These are phyloP conservation scores for Cephus nigrinus DNA, from an alignment of 2,888 invertebrate genomes.

Conservation along the genomic window DNA sequence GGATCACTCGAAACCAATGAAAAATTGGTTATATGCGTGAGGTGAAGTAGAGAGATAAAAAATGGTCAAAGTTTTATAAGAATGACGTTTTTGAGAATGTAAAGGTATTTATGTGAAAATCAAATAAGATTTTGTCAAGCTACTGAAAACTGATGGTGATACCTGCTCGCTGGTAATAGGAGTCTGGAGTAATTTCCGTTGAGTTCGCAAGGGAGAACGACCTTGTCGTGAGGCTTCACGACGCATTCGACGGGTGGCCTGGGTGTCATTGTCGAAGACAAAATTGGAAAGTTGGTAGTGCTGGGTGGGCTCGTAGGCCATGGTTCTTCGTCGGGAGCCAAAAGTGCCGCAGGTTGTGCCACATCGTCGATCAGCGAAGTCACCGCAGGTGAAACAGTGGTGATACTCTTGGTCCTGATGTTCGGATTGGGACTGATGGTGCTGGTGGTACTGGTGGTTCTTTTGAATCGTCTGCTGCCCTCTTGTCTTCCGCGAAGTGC, in stretches of 20 bases:
- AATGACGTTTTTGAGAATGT: background rate
- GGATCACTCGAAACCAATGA: background rate
- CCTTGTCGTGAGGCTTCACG: constrained; percentile 60
- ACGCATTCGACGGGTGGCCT: constrained; percentile 55
- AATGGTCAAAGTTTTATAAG: background rate
- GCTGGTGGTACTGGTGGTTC: constrained; percentile 49
- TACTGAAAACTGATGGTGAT: constrained; percentile 11
- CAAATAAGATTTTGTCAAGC: background rate
- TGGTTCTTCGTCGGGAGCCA: constrained; percentile 56
- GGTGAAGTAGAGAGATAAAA: background rate
- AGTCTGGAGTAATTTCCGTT: constrained; percentile 59
- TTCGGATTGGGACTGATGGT: constrained; percentile 23
- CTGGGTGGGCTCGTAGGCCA: constrained; percentile 46
- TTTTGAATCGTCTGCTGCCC: constrained; percentile 51
- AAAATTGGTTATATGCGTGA: background rate
- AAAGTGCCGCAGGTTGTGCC: constrained; percentile 57
- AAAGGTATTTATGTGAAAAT: background rate
- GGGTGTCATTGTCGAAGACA: constrained; percentile 35
- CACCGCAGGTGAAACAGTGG: background rate
- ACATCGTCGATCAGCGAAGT: constrained; percentile 42
- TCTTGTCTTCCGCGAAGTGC: constrained; percentile 59
- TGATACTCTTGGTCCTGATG: background rate
- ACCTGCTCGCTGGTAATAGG: constrained; percentile 58
- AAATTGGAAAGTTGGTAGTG: constrained; percentile 29
- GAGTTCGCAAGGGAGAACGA: constrained; percentile 61